Base-by-base conservation (phyloP, 2,888 invertebrate species). In the Drosophila subquinaria region DNA sequence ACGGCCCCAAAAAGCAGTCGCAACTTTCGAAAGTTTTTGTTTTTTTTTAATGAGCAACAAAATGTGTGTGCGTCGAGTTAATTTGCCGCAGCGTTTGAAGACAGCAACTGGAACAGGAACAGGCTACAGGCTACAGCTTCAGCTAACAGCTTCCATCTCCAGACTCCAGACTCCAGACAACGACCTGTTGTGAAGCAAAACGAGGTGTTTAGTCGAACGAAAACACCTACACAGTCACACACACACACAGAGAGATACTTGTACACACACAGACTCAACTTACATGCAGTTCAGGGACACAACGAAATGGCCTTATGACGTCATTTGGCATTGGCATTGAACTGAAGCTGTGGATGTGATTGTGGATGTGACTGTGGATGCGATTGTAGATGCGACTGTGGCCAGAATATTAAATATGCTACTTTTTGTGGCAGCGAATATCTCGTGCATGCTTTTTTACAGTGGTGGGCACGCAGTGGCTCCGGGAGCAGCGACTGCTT, bases 21-120 rank as follows among this genome's bases (percentile, higher is more conserved):
- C 75, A 87, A 72, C 88, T 82, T 83, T 84, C 82, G 83, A 83
- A 82, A 80, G 56, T 82, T 80, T 48, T 48, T 36, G 2, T 40
- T 36, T 27, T 52, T 51, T 52, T 59, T 84, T 84, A 88, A 88
- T 84, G 86, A 84, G 82, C 80, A 38, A 42, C 66, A 57, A 75
- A 79, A 77, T 68, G 65, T 79, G 71, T 79, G 59, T 64, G 71
- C 66, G 78, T 76, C 72, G 74, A 76, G 78, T 82, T 88, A 85
- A 85, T 88, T 82, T 88, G 80, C 69, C 68, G 69, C 64, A 80
- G 62, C 83, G 71, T 84, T 88, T 88, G 83, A 84, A 76, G 70
- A 69, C 61, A 53, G 63, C 42, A 35, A 61, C 56, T 42, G 57
- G 38, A 47, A 53, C 67, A 77, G 63, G 63, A 81, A 62, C 59